Evolutionary conservation across 37 sponge, comb jelly and placozoan species (phyloP).

Genomic region (Oscarella lobularis): DNA sequence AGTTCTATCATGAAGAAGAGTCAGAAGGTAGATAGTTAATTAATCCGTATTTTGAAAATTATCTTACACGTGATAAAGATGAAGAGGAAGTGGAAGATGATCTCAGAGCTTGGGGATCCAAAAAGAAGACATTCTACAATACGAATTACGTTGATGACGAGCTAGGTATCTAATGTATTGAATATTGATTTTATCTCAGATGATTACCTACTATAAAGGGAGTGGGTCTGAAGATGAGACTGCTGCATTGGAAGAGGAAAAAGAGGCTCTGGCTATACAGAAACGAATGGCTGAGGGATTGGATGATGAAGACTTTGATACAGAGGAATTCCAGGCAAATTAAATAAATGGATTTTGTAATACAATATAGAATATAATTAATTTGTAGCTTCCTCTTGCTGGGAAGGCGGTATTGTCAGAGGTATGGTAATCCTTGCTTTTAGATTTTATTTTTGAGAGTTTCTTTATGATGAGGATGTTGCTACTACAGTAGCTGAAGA

Average conservation of each 20-base stretch:
- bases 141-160: constrained; percentile 52
- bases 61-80: too few species aligned
- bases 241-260: constrained; percentile 67
- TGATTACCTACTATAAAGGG: not conserved
- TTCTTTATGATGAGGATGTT: not conserved
- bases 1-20: constrained; percentile 5
- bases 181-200: not conserved
- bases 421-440: not conserved
- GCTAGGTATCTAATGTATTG: constrained; percentile 10
- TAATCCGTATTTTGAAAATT: not conserved
- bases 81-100: not conserved
- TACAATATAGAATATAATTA: too few species aligned
- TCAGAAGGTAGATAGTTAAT: constrained; percentile 16
- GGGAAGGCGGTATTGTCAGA: too few species aligned
- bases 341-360: too few species aligned
- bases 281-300: constrained; percentile 37
- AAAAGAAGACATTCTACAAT: constrained; percentile 48
- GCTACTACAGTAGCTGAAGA: constrained; percentile 6
- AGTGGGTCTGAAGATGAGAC: constrained; percentile 8
- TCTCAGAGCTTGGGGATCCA: constrained; percentile 56
- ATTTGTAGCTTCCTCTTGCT: too few species aligned
- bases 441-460: not conserved
- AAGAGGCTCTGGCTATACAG: constrained; percentile 63
- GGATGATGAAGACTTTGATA: constrained; percentile 40
- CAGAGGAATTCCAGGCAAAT: not conserved